phyloP scores from a whole-genome alignment of 2,797 vertebrate species.

The Dipus sagitta region DNA sequence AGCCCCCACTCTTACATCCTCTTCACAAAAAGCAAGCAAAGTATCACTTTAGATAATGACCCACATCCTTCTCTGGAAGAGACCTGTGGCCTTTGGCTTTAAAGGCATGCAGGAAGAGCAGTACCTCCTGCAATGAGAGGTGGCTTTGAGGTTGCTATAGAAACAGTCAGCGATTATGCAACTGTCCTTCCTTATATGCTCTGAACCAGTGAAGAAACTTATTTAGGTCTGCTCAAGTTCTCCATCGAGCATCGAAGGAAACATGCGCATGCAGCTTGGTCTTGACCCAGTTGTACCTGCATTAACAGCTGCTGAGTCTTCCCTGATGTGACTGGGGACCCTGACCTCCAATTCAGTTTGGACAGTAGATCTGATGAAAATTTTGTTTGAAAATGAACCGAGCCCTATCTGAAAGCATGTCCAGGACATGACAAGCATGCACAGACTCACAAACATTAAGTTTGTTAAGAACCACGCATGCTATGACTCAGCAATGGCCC shows the following conservation, averaged over 20 bases:
- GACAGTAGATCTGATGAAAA: background rate
- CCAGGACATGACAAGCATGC: background rate
- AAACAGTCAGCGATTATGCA: conserved; percentile 74
- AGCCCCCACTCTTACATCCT: conserved; percentile 24
- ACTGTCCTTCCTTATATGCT: conserved; percentile 48
- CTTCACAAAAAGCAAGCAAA: conserved; percentile 50
- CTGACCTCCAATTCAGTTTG: background rate
- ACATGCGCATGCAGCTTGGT: background rate
- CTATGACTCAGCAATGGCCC: background rate
- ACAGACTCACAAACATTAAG: background rate
- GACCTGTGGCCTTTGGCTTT: conserved; percentile 65
- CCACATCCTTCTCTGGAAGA: conserved; percentile 54
- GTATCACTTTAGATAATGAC: conserved; percentile 75
- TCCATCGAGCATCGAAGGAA: conserved; percentile 1
- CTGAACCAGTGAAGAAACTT: conserved; percentile 51
- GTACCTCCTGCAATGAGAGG: background rate
- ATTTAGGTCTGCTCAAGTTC: conserved; percentile 19
- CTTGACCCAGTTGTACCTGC: background rate
- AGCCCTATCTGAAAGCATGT: background rate
- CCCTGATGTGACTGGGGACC: background rate
- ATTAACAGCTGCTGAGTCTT: background rate
- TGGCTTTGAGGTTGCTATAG: conserved; percentile 65
- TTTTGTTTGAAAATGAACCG: conserved; percentile 22
- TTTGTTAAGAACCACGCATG: background rate
- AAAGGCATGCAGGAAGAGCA: conserved; percentile 54